Conservation (phyloP, 1,140 invertebrate species). For the Pogonus chalceus region DNA sequence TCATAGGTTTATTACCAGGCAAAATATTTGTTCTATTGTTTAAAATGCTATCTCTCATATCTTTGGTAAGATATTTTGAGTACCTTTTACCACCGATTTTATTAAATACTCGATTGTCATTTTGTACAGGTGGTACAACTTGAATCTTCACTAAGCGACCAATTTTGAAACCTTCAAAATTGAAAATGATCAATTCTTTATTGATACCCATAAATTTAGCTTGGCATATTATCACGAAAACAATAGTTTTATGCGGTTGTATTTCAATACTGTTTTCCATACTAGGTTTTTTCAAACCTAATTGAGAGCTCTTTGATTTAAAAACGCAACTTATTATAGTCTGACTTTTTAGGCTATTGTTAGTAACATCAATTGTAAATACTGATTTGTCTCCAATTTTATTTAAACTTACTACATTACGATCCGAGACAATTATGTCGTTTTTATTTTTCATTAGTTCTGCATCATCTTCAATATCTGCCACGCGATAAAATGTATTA, state of each 20-base stretch:
- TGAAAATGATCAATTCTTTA: constrained; percentile 46
- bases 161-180: constrained; percentile 47
- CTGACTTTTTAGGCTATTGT: constrained; percentile 16
- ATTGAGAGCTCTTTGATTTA: constrained; percentile 29
- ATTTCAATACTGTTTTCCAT: constrained; percentile 24
- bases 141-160: constrained; percentile 41
- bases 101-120: constrained; percentile 10
- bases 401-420: constrained; percentile 30
- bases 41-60: constrained; percentile 6
- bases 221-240: constrained; percentile 36
- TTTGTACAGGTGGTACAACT: constrained; percentile 29
- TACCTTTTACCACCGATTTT: constrained; percentile 10
- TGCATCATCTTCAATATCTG: constrained; percentile 19
- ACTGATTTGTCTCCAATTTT: constrained; percentile 20
- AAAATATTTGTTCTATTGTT: constrained; percentile 11
- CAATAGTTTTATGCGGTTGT: constrained; percentile 26
- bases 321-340: constrained; percentile 24
- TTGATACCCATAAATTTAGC: constrained; percentile 46
- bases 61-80: constrained; percentile 11
- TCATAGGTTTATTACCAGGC: constrained; percentile 42
- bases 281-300: constrained; percentile 27
- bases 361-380: constrained; percentile 19
- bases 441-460: constrained; percentile 30
- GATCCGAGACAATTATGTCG: constrained; percentile 35
- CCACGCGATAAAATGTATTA: constrained; percentile 1